Conservation (phyloP, 2,113 vertebrate species). For the Burhinus bistriatus region DNA sequence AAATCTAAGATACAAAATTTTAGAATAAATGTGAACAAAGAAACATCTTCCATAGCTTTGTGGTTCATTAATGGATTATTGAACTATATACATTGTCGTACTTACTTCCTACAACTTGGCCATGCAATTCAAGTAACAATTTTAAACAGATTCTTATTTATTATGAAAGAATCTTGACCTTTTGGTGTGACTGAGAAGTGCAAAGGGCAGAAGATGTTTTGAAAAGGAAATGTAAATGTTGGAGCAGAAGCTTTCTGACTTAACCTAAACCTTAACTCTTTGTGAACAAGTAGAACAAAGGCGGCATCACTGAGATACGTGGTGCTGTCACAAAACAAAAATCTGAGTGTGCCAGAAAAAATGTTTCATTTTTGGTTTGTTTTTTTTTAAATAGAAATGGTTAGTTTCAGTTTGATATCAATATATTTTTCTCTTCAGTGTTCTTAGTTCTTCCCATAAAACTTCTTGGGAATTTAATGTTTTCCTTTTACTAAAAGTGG, state of each 20-base stretch:
- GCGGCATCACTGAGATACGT: not conserved
- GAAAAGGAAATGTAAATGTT: conserved; percentile 48
- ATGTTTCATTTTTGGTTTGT: too few relatives aligned
- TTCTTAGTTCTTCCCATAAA: not conserved
- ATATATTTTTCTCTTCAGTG: not conserved
- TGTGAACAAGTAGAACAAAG: not conserved
- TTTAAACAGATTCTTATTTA: not conserved
- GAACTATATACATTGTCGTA: not conserved
- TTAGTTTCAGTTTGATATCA: not conserved
- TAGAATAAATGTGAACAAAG: not conserved
- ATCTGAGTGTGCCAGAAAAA: not conserved
- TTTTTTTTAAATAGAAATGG: not conserved
- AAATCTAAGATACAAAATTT: not conserved
- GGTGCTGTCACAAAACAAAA: not conserved
- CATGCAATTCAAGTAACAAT: not conserved
- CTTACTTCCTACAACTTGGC: not conserved
- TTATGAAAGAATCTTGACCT: not conserved
- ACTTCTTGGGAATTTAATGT: not conserved
- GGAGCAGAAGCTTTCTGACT: not conserved
- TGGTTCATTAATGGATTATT: not conserved
- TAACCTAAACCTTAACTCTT: conserved; percentile 22
- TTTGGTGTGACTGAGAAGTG: not conserved
- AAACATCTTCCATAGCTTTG: not conserved
- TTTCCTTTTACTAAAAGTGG: not conserved
- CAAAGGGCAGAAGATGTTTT: conserved; percentile 44